Base-by-base conservation (phyloP, 2,113 vertebrate species). In the Forbesichthys papilliferus region DNA sequence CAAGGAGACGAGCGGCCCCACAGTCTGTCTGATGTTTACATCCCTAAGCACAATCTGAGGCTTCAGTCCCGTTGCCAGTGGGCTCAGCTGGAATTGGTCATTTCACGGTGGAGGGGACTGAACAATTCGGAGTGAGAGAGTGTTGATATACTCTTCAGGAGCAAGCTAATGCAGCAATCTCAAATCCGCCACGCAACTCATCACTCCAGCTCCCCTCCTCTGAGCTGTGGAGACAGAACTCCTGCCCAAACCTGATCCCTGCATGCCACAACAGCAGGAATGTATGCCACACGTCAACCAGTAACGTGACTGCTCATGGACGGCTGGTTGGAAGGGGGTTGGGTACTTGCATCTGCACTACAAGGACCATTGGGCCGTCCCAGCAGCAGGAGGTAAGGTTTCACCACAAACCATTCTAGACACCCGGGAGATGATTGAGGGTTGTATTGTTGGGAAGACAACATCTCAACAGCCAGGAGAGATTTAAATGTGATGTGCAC, bases 41-140 rank as follows among this genome's bases (percentile, higher is more conserved):
- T 69, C 85, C 79, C n/a, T 77, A 75, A 85, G 49, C 80, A 76
- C 78, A 75, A 79, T 87, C 76, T 81, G 77, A 81, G 85, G 75
- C 82, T 87, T 84, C 73, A 81, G 79, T 88, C 86, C 84, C 83
- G 51, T 42, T 61, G 78, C 86, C 80, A 77, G 79, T 73, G 74
- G 83, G 80, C 74, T 88, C 86, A 85, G 87, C 79, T 87, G 87
- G 84, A 84, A 88, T 83, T 84, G 84, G 86, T 90, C 77, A 89
- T 86, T 89, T 89, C 86, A 88, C 84, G 76, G 87, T 82, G 78
- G 49, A 87, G 80, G 70, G 80, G 83, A 77, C 58, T 57, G 80
- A 84, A 82, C 78, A 86, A 84, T 79, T 74, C 73, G 34, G 66
- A 65, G 48, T 53, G 57, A 53, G 79, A 1, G 48, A 66, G 69